Evolutionary conservation across 2,113 vertebrate species (phyloP).

Genomic region (Paratilapia polleni): DNA sequence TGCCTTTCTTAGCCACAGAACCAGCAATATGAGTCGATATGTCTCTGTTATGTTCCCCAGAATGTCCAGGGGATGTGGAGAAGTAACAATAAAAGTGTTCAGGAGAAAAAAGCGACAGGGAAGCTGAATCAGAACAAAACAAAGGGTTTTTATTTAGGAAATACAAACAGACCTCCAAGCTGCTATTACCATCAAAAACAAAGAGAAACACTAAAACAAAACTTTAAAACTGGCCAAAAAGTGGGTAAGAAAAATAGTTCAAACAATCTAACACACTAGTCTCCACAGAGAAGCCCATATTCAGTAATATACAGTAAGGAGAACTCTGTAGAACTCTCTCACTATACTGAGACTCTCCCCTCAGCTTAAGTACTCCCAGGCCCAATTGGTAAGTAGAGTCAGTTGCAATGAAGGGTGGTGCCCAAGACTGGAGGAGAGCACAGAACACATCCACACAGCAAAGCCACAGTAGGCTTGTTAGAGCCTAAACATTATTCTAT

Average conservation of each 20-base stretch:
- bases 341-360: background rate
- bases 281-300: background rate
- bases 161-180: background rate
- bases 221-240: background rate
- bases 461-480: background rate
- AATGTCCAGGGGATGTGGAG: background rate
- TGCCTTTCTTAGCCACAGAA: background rate
- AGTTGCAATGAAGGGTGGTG: background rate
- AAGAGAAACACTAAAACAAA: background rate
- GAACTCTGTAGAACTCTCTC: too few species aligned
- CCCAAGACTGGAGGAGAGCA: background rate
- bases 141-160: background rate
- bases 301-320: too few species aligned
- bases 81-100: background rate
- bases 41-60: background rate
- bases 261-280: background rate
- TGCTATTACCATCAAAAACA: background rate
- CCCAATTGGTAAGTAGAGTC: background rate
- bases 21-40: background rate
- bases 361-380: background rate
- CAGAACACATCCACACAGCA: background rate
- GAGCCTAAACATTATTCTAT: background rate
- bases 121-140: background rate
- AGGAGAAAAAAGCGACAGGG: background rate
- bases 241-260: background rate